Base-by-base conservation (phyloP, 2,888 invertebrate species). In the Pseudococcus longispinus region DNA sequence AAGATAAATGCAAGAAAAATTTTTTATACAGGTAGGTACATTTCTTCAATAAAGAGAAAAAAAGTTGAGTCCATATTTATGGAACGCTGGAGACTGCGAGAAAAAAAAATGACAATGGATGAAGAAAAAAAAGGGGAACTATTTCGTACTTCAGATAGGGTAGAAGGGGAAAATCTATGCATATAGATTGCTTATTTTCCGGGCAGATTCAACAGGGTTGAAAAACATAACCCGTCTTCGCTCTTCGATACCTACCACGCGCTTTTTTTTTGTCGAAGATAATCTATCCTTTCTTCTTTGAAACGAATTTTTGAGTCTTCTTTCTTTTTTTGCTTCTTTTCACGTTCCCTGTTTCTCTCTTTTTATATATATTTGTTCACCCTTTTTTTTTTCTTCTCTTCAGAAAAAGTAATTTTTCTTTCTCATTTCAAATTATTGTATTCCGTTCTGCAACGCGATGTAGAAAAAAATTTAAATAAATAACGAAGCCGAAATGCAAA, bases 131-230 rank as follows among this genome's bases (percentile, higher is more conserved):
- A 84, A 32, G 44, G 80, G 86, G 77, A 86, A 86, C 51, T 77
- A 86, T 80, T 86, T 86, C 51, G 87, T 87, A 70, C 74, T 87
- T 74, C 77, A 74, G 77, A 70, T 70, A 46, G 51, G 77, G 77
- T 80, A 70, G 70, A 55, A 32, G 82, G 87, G 46, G 74, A 87
- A 87, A 87, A 87, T 87, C 87, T 87, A 87, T 87, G 87, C 87
- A 87, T 87, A 87, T 87, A 87, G 87, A 87, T 87, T 87, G 87
- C 87, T 87, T 87, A 87, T 87, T 87, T 87, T 84, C 87, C 74
- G 87, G 70, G 83, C 84, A 87, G 87, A 87, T 87, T 87, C 87
- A 87, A 87, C 87, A 87, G 87, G 87, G 87, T 83, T 83, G 83
- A 46, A 87, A 87, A 82, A 87, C 55, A 26, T 55, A 26, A 46